Evolutionary conservation across 2,113 vertebrate species (phyloP), one percentile per base, ranked within the genome.

Genomic region (Rostratula benghalensis): DNA sequence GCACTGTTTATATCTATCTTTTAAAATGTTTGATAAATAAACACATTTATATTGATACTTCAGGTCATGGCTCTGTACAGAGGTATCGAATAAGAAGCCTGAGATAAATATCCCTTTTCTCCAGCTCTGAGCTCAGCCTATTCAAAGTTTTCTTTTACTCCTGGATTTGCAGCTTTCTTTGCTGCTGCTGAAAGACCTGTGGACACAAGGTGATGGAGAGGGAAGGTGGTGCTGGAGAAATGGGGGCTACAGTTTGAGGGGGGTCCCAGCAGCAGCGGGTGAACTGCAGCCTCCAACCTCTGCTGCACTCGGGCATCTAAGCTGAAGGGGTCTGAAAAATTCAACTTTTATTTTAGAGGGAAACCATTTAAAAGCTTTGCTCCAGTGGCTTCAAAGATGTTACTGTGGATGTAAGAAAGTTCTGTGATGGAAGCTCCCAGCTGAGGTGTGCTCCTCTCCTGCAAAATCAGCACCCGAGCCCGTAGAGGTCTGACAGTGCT

Each of bases 11-110:
- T 53, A 76, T 79, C 90, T 97, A 35, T 53, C 76, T 93, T 81
- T 91, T 69, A 91, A 95, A 95, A 77, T 84, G 61, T 68, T 90
- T 96, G 97, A 83, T 94, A 96, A 96, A 96, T 81, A 92, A 97
- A 95, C 79, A 83, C 81, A 94, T 93, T 78, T 81, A 54, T 94
- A 97, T 71, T 60, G 89, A 43, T 75, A 53, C 59, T 95, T 91
- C 43, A 84, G 56, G 63, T 93, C 93, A 96, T 94, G 88, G 83
- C n/a, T 76, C 60, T 92, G 63, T 67, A 35, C 2, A 9, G 59
- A 91, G 77, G 30, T 68, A 89, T 23, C 70, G 70, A 93, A 46
- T 64, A 31, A 6, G 64, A 59, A 74, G 41, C 20, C 57, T 76
- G 80, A 71, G 87, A 54, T 53, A 74, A 94, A 60, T 12, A 74